phyloP scores from a whole-genome alignment of 2,113 vertebrate genomes.

The Pelecanus crispus region DNA sequence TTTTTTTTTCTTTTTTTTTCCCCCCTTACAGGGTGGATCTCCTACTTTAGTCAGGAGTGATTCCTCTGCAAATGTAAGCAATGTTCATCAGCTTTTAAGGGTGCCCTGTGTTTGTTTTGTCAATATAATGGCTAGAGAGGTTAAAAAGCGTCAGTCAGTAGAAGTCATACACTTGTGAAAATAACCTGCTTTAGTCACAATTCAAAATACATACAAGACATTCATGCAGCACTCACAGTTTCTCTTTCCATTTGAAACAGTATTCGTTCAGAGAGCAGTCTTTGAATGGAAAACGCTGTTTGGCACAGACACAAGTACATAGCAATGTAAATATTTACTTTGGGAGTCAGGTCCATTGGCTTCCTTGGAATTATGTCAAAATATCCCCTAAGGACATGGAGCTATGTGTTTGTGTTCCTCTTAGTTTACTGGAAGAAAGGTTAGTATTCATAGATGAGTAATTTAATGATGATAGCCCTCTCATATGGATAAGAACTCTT shows the following conservation, averaged over 20 bases:
- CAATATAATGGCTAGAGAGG: neutral
- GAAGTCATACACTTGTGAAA: neutral
- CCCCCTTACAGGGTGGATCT: neutral
- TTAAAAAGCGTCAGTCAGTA: neutral
- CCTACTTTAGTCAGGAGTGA: conserved; percentile 44
- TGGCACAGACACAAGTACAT: neutral
- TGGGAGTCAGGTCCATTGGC: neutral
- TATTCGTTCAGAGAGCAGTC: neutral
- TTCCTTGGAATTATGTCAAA: neutral
- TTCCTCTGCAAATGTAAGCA: conserved; percentile 43
- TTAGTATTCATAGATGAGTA: neutral
- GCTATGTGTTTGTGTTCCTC: neutral
- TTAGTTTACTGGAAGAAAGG: neutral
- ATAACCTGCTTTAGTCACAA: neutral
- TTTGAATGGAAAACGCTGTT: neutral
- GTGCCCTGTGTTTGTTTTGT: neutral
- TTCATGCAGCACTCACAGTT: neutral
- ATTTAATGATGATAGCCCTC: neutral
- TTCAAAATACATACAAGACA: neutral
- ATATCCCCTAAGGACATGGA: neutral
- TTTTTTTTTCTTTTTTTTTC: too few relatives aligned
- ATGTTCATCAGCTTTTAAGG: neutral
- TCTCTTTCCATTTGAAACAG: neutral
- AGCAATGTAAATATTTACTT: neutral
- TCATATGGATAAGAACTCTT: neutral